Evolutionary conservation across 2,113 vertebrate species (phyloP).

Genomic region (Ceyx margarethae): DNA sequence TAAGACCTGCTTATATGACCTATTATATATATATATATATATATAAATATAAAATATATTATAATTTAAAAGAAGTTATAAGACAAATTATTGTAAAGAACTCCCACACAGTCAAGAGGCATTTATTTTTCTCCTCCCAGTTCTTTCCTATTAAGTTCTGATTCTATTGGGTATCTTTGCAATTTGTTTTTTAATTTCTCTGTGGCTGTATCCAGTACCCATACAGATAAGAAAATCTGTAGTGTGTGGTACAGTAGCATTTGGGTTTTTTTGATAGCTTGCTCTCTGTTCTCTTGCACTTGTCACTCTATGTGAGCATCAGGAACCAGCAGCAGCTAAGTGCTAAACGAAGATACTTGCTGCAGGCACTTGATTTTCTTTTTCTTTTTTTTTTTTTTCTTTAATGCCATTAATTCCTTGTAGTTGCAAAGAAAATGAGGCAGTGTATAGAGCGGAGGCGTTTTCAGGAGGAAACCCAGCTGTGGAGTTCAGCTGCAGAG

Average conservation of each 20-base stretch:
- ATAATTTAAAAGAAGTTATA: fast-evolving
- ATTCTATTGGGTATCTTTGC: neutral
- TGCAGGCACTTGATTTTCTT: neutral
- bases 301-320: neutral
- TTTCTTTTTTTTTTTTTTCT: neutral
- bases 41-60: no score
- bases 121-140: neutral
- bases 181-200: neutral
- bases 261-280: neutral
- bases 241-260: neutral
- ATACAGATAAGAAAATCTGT: neutral
- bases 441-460: neutral
- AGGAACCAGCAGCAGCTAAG: neutral
- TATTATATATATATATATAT: no score
- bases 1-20: no score
- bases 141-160: neutral
- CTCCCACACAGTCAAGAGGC: neutral
- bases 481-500: neutral
- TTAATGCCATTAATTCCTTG: neutral
- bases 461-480: neutral
- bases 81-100: neutral
- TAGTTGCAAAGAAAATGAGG: neutral
- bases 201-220: neutral
- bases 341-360: conserved; percentile 1
- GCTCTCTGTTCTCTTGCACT: neutral